These are phyloP conservation scores for Aphidius gifuensis DNA, from an alignment of 1,140 invertebrate genomes.

Conservation along the genomic window DNA sequence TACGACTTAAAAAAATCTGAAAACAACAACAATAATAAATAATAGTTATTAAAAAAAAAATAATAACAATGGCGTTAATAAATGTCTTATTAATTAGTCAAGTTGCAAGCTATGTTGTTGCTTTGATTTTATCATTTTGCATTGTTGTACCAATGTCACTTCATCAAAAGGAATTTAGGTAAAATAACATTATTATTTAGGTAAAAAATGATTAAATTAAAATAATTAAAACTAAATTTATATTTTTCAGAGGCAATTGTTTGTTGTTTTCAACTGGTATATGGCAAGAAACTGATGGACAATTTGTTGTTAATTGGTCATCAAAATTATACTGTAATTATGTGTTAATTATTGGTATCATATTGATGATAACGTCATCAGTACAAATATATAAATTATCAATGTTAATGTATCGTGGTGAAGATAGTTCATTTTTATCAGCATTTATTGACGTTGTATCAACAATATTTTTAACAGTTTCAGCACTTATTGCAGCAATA, in stretches of 20 bases:
- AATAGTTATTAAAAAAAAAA: not conserved
- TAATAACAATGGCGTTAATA: slow-evolving; percentile 65
- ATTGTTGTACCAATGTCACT: too few species aligned
- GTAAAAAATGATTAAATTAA: not conserved
- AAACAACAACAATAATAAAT: too few species aligned
- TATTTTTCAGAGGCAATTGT: slow-evolving; percentile 75
- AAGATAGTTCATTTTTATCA: slow-evolving; percentile 87
- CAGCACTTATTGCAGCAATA: slow-evolving; percentile 77
- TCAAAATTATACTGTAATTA: slow-evolving; percentile 84
- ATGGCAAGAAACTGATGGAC: slow-evolving; percentile 82
- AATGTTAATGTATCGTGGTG: slow-evolving; percentile 70
- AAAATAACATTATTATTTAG: too few species aligned
- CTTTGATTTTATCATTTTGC: slow-evolving; percentile 83
- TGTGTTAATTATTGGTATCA: slow-evolving; percentile 77
- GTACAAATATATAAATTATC: slow-evolving; percentile 83
- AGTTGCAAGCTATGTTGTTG: slow-evolving; percentile 85
- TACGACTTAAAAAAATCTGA: too few species aligned
- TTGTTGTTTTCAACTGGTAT: slow-evolving; percentile 82
- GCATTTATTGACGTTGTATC: slow-evolving; percentile 83
- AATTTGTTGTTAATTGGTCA: slow-evolving; percentile 81
- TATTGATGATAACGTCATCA: slow-evolving; percentile 71
- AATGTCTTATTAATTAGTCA: slow-evolving; percentile 86
- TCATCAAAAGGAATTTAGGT: slow-evolving; percentile 85
- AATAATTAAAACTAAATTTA: not conserved
- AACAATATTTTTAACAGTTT: slow-evolving; percentile 68